These are phyloP conservation scores for Drosophila tripunctata DNA, from an alignment of 2,888 invertebrate species.

Conservation along the genomic window DNA sequence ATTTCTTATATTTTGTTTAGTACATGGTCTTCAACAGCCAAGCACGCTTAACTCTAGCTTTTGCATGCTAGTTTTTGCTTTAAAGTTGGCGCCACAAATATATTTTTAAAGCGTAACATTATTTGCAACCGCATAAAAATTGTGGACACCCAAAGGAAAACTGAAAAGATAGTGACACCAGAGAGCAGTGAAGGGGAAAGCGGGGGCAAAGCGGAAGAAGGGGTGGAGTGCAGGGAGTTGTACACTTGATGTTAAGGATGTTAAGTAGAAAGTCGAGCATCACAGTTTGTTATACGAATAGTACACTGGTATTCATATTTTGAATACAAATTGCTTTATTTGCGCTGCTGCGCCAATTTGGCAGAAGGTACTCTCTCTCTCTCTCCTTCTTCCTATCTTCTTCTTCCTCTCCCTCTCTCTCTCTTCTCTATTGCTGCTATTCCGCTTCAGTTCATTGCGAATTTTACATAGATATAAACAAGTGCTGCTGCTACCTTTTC, in stretches of 20 bases:
- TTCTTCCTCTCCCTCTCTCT: background rate
- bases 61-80: too few relatives aligned
- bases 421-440: slow-evolving; percentile 23
- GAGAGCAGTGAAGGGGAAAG: background rate
- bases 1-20: too few relatives aligned
- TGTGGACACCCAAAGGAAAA: slow-evolving; percentile 23
- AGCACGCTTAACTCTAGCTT: too few relatives aligned
- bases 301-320: slow-evolving; percentile 83
- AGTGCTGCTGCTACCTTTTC: slow-evolving; percentile 72
- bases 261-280: slow-evolving; percentile 48
- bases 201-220: slow-evolving; percentile 6
- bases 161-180: background rate
- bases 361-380: slow-evolving; percentile 17
- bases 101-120: slow-evolving; percentile 35
- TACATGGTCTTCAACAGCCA: too few relatives aligned
- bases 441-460: slow-evolving; percentile 64
- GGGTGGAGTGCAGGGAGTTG: too few relatives aligned
- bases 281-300: slow-evolving; percentile 70
- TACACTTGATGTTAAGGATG: slow-evolving; percentile 13
- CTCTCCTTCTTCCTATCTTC: background rate
- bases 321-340: slow-evolving; percentile 84
- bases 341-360: slow-evolving; percentile 77
- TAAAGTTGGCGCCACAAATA: slow-evolving; percentile 67
- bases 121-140: slow-evolving; percentile 61
- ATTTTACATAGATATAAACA: slow-evolving; percentile 76